phyloP scores from a whole-genome alignment of 2,113 vertebrate genomes.

The Lampris megalopsis region DNA sequence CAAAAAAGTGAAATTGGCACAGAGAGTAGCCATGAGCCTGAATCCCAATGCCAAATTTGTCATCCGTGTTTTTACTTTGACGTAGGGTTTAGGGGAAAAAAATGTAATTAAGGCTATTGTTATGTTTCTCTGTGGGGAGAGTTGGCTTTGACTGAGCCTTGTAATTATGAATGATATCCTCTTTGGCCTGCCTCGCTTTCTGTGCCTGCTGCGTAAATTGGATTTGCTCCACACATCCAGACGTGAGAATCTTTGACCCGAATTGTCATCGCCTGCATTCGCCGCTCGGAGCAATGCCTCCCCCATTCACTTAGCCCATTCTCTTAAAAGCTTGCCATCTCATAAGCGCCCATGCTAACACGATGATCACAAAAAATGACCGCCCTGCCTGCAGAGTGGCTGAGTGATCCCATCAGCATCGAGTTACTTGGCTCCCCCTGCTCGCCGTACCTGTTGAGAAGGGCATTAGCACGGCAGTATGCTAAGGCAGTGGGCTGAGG shows the following conservation, averaged over 20 bases:
- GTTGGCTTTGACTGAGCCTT: constrained; percentile 75
- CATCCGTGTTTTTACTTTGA: constrained; percentile 77
- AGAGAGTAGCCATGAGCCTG: constrained; percentile 72
- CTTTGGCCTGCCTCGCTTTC: constrained; percentile 78
- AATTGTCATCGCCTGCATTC: constrained; percentile 75
- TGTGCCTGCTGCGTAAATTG: constrained; percentile 75
- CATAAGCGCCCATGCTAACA: constrained; percentile 61
- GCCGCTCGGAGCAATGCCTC: constrained; percentile 49
- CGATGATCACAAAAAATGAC: constrained; percentile 66
- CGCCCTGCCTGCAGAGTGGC: constrained; percentile 58
- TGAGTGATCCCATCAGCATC: constrained; percentile 76
- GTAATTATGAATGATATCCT: constrained; percentile 81
- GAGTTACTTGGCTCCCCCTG: constrained; percentile 70
- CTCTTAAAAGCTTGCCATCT: constrained; percentile 71
- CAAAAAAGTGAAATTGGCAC: constrained; percentile 77
- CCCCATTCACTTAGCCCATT: constrained; percentile 65
- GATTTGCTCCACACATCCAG: constrained; percentile 78
- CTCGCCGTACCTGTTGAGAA: constrained; percentile 76
- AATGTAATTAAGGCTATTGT: constrained; percentile 83
- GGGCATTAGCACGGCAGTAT: constrained; percentile 67
- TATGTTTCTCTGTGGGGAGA: constrained; percentile 72
- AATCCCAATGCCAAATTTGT: constrained; percentile 79
- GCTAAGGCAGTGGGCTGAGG: constrained; percentile 59
- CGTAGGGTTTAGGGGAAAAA: constrained; percentile 68
- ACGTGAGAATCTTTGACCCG: constrained; percentile 77